Conservation (phyloP, 2,888 invertebrate genomes). For the Thereva nobilitata region DNA sequence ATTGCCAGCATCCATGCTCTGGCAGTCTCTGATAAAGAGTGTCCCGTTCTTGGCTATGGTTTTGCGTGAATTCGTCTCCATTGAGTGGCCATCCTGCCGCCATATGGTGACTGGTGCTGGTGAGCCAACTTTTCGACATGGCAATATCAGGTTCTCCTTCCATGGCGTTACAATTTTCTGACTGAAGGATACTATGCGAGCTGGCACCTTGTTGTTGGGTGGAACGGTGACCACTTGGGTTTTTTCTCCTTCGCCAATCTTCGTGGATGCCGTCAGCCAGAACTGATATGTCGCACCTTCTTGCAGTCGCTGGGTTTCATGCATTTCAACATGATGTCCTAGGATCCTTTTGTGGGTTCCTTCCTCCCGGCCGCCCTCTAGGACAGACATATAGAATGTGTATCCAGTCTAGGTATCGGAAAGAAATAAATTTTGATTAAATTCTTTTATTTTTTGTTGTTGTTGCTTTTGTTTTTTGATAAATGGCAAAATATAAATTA, state of each 20-base stretch:
- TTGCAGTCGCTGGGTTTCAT: conserved; percentile 72
- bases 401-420: conserved; percentile 63
- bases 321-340: conserved; percentile 70
- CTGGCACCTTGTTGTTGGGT: conserved; percentile 80
- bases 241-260: conserved; percentile 81
- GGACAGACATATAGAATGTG: conserved; percentile 79
- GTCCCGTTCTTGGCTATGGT: conserved; percentile 73
- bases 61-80: conserved; percentile 72
- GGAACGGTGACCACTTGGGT: conserved; percentile 77
- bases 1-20: conserved; percentile 84
- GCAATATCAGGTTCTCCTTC: conserved; percentile 82
- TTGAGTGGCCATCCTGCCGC: conserved; percentile 75
- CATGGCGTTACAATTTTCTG: conserved; percentile 78
- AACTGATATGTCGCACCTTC: conserved; percentile 75
- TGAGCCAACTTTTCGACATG: conserved; percentile 83
- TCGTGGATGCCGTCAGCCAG: conserved; percentile 76
- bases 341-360: conserved; percentile 76
- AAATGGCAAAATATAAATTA: conserved; percentile 48
- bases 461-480: too few relatives aligned
- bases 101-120: conserved; percentile 78
- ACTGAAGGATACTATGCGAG: conserved; percentile 87
- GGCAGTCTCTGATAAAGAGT: conserved; percentile 72
- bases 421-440: not conserved
- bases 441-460: not conserved
- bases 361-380: conserved; percentile 77